phyloP scores from a whole-genome alignment of 2,797 vertebrate species.

The Bucorvus abyssinicus region DNA sequence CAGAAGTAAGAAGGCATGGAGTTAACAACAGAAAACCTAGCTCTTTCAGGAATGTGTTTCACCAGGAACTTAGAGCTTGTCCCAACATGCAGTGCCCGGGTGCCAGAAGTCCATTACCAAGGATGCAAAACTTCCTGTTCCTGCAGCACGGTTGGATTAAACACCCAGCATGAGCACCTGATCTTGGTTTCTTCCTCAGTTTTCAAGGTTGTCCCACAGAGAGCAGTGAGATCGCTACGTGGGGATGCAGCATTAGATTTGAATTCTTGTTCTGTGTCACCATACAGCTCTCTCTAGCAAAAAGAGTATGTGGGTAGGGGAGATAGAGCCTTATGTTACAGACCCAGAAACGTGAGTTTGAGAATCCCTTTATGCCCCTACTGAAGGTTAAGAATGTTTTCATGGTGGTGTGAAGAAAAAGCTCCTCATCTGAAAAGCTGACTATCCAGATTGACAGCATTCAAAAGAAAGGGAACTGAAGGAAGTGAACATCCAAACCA shows the following conservation, averaged over 20 bases:
- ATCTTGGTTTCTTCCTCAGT: not conserved
- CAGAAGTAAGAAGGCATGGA: not conserved
- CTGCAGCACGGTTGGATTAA: not conserved
- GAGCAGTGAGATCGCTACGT: not conserved
- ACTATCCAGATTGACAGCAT: not conserved
- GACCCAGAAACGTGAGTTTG: not conserved
- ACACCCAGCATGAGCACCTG: not conserved
- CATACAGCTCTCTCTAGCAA: not conserved
- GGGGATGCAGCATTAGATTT: not conserved
- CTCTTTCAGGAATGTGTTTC: not conserved
- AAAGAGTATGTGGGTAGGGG: accelerated
- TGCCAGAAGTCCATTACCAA: not conserved
- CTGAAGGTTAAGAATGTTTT: not conserved
- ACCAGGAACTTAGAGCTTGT: not conserved
- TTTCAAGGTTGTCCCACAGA: not conserved
- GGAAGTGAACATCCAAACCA: not conserved
- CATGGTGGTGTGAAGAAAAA: not conserved
- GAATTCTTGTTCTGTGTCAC: not conserved
- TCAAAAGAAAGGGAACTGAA: not conserved
- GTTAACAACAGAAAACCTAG: not conserved
- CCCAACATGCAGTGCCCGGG: accelerated
- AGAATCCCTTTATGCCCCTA: not conserved
- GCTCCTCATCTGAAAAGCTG: not conserved
- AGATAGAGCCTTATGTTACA: not conserved
- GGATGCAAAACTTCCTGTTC: not conserved